Base-by-base conservation (phyloP, 1,140 invertebrate genomes). In the Plectrocnemia conspersa region DNA sequence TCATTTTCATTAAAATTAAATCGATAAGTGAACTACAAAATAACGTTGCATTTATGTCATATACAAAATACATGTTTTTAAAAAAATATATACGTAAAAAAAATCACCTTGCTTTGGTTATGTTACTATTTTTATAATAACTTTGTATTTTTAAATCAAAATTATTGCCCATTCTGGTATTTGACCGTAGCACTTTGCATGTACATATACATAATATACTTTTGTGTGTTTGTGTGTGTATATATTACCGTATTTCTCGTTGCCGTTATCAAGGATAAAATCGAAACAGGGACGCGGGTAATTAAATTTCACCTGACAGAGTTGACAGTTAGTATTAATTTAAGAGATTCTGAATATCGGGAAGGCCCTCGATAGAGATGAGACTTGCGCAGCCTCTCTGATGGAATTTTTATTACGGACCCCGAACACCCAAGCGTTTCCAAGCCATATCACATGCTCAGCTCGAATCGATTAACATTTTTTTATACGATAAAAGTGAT, bases 271-370 rank as follows among this genome's bases (percentile, higher is more conserved):
- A 16, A 15, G 29, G 10, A 16, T 52, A 23, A 40, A 21, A 45
- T 29, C 54, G 47, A 35, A 44, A 50, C 13, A 32, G 46, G 40
- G 25, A 49, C 32, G 48, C 29, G 27, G 55, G 50, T 57, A 42
- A 52, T 52, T 38, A 36, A 57, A 52, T 46, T 50, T 41, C 55
- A 42, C 38, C 48, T 29, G 46, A 49, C 46, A 41, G 54, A 57
- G 55, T 57, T 57, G 55, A 57, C 55, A 57, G 55, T 57, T 46
- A 45, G 48, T 57, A 57, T 52, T 57, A 57, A 57, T 57, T 57
- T 57, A 57, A 57, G 40, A 49, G 47, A 52, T 52, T 52, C 35
- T 29, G 38, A 52, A 52, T 38, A 38, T 41, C 38, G 36, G 38
- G 38, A 23, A 52, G 49, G 47, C 4, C 32, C 16, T 22, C 35